Conservation (phyloP, 2,888 invertebrate genomes). For the Coelinius sp. region DNA sequence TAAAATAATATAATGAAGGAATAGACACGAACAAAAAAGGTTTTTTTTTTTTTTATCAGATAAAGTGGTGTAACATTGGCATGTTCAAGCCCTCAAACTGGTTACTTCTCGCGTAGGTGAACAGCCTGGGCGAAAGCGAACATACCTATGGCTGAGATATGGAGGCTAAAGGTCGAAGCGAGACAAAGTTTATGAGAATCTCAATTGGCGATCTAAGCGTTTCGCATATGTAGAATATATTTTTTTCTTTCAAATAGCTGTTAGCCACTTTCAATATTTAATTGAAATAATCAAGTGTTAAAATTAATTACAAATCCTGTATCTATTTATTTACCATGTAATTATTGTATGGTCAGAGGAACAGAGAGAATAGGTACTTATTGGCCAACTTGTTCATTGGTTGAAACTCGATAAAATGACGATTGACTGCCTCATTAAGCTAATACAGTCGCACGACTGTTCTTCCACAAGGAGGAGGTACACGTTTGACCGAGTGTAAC, state of each 20-base stretch:
- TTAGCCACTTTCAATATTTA: slow-evolving; percentile 27
- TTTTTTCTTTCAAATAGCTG: background rate
- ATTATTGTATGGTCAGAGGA: slow-evolving; percentile 9
- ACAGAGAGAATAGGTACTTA: too few relatives aligned
- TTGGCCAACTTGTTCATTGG: background rate
- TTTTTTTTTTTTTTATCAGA: background rate
- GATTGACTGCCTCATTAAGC: slow-evolving; percentile 59
- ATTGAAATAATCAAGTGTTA: slow-evolving; percentile 13
- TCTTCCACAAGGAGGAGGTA: slow-evolving; percentile 6
- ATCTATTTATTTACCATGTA: background rate
- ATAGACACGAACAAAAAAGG: background rate
- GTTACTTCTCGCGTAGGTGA: slow-evolving; percentile 21
- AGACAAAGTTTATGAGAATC: slow-evolving; percentile 33
- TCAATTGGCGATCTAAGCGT: slow-evolving; percentile 30
- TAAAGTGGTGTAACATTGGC: slow-evolving; percentile 2
- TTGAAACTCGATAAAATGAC: slow-evolving; percentile 54
- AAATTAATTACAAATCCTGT: slow-evolving; percentile 32
- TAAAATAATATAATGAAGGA: background rate
- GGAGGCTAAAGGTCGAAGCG: slow-evolving; percentile 27
- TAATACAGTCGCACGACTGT: slow-evolving; percentile 53
- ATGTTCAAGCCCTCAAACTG: slow-evolving; percentile 4
- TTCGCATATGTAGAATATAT: background rate
- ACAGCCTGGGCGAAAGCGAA: background rate
- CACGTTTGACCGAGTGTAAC: slow-evolving; percentile 39
- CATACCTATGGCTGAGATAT: slow-evolving; percentile 25